Base-by-base conservation (phyloP, 2,113 vertebrate species). In the Eulemur macaco region DNA sequence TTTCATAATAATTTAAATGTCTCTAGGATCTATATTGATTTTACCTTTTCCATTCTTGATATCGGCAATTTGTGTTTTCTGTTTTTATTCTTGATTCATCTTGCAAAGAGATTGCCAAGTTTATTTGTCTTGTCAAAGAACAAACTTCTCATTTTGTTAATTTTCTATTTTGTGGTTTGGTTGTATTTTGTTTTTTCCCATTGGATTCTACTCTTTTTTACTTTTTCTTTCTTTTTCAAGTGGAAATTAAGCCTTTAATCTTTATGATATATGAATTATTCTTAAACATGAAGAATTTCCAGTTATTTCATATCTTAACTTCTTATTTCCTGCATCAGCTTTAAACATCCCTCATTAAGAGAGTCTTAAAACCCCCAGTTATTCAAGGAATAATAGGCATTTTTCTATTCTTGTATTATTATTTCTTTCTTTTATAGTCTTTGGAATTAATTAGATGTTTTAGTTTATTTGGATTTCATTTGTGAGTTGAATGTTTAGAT, bases 311-410 rank as follows among this genome's bases (percentile, higher is more conserved):
- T 76, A 73, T 27, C 47, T 42, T 37, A 50, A 69, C 39, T 95
- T 87, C 52, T 21, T 54, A 11, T 87, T 80, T 89, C 15, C n/a
- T 76, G n/a, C 8, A 52, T 74, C 63, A 89, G 31, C 13, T 84
- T 56, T 68, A 74, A 89, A 95, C 64, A 9, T 64, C 5, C 21
- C 39, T 64, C 39, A 73, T 85, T 92, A 52, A 88, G 8, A 27
- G 39, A 74, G 76, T 96, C 27, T 82, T 52, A 3, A 52, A 96
- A 81, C 54, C 63, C 85, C 56, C 10, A 95, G 37, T 92, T 95
- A 71, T 17, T 78, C 56, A 47, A 63, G 37, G 39, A 86, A 77
- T 52, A 93, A 50, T 63, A 42, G 42, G 39, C 25, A 69, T 20
- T 77, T 34, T 39, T 23, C 47, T 20, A 6, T 13, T 76, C 45